A percentile compares a stretch with the other conserved stretches of the same genome.
phyloP scores from a whole-genome alignment of 2,888 invertebrate species.

The Hydraecia micacea region DNA sequence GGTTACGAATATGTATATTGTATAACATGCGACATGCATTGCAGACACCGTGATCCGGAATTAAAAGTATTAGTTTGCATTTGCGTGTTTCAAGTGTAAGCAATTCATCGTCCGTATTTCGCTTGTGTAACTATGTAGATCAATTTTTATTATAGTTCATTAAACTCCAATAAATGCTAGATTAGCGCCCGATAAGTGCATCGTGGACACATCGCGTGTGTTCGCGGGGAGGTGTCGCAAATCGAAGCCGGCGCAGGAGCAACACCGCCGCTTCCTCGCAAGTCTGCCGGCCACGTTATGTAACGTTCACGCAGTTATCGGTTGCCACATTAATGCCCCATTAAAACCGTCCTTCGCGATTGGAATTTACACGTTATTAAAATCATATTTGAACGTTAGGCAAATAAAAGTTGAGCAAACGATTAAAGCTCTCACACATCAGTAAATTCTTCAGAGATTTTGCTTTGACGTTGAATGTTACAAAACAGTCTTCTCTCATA shows the following conservation, averaged over 20 bases:
- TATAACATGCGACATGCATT: slow-evolving; percentile 2
- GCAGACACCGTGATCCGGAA: slow-evolving; percentile 16
- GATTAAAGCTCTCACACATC: neutral
- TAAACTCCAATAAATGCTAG: slow-evolving; percentile 49
- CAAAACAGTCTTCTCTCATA: neutral
- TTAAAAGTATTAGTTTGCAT: slow-evolving; percentile 22
- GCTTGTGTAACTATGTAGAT: slow-evolving; percentile 47
- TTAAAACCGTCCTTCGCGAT: slow-evolving; percentile 12
- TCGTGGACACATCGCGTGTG: slow-evolving; percentile 44
- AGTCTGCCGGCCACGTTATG: slow-evolving; percentile 19
- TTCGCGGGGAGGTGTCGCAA: slow-evolving; percentile 54
- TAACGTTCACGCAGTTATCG: slow-evolving; percentile 28
- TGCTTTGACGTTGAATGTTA: neutral
- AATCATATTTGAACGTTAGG: neutral
- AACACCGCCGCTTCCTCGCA: slow-evolving; percentile 41
- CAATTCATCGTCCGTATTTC: slow-evolving; percentile 25
- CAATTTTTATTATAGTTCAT: slow-evolving; percentile 40
- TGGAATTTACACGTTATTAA: slow-evolving; percentile 9
- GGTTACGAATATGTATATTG: neutral
- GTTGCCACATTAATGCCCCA: slow-evolving; percentile 15
- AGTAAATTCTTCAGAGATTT: neutral
- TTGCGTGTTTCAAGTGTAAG: slow-evolving; percentile 30
- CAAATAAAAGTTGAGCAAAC: slow-evolving; percentile 18
- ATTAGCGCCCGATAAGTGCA: slow-evolving; percentile 51
- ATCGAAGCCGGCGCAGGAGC: slow-evolving; percentile 25